Evolutionary conservation across 1,140 invertebrate genomes (phyloP), one percentile per base, ranked within the genome.

Genomic region (Drosophila bocki): DNA sequence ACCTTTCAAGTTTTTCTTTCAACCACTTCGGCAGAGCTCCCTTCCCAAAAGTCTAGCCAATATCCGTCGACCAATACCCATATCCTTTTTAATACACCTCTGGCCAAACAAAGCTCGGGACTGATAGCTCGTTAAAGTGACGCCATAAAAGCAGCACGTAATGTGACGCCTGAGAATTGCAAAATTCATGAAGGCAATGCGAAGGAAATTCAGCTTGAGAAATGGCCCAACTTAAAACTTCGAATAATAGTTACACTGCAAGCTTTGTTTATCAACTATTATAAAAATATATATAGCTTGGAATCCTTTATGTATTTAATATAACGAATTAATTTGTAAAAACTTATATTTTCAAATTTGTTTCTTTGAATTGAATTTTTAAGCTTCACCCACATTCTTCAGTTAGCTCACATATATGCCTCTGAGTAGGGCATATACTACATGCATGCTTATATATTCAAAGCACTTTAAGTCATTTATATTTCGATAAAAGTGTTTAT

Each of bases 61-160:
- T 75, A 95, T 94, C 94, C 96, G 59, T 88, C 98, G 84, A 93
- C 95, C 93, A 95, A 95, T 95, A 95, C 95, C 94, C 96, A 94
- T 94, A 94, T 53, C 59, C 70, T 37, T 50, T 37, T 70, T 72
- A 59, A 72, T 72, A 72, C 33, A 51, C 70, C 70, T 57, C 56
- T 58, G 65, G 65, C 75, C 75, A 78, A 76, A 78, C 51, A 70
- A 70, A 48, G 76, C 74, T 50, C 48, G 15, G 56, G 61, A 79
- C 70, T 80, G 76, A 79, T 79, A 79, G 76, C 76, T 79, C 76
- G 78, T 80, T 80, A 80, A 80, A 80, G 77, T 67, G 76, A 68
- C 69, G 77, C 78, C 69, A 80, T 80, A 80, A 80, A 78, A 63
- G 57, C 35, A 59, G 57, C 42, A 47, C 56, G 58, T 80, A 80